Percentiles rank a stretch among this genome's conserved stretches.
phyloP scores from a whole-genome alignment of 2,888 invertebrate genomes.

The Amphimallon solstitiale region DNA sequence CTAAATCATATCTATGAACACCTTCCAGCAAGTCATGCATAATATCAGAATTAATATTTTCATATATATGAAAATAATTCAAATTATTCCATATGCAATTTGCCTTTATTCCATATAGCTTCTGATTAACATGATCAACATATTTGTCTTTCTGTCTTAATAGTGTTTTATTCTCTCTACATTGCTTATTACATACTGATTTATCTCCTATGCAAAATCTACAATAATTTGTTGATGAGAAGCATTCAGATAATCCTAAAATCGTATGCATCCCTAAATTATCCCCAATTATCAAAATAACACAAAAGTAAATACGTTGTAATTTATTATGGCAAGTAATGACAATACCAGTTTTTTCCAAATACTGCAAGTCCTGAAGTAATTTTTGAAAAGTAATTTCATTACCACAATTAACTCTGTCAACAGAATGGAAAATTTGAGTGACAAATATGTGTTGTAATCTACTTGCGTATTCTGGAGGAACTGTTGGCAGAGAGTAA shows the following conservation, averaged over 20 bases:
- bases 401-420: slow-evolving; percentile 34
- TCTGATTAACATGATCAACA: slow-evolving; percentile 28
- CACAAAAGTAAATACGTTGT: slow-evolving; percentile 36
- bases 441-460: slow-evolving; percentile 44
- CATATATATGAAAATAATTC: slow-evolving; percentile 49
- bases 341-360: slow-evolving; percentile 41
- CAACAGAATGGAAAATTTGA: slow-evolving; percentile 43
- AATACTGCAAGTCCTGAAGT: slow-evolving; percentile 27
- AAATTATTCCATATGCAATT: slow-evolving; percentile 49
- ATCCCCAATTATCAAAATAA: slow-evolving; percentile 38
- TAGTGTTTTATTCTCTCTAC: slow-evolving; percentile 38
- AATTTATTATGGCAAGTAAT: slow-evolving; percentile 5
- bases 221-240: slow-evolving; percentile 36
- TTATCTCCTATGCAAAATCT: too few relatives aligned
- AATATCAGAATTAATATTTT: slow-evolving; percentile 52
- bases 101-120: slow-evolving; percentile 44
- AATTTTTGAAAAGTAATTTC: slow-evolving; percentile 24
- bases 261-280: slow-evolving; percentile 42
- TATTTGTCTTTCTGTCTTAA: slow-evolving; percentile 29
- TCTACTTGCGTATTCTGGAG: slow-evolving; percentile 40
- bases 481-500: slow-evolving; percentile 36
- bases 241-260: slow-evolving; percentile 40
- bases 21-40: slow-evolving; percentile 54
- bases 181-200: slow-evolving; percentile 37
- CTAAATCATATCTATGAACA: slow-evolving; percentile 51